phyloP scores from a whole-genome alignment of 2,888 invertebrate species.

The Candidula unifasciata region DNA sequence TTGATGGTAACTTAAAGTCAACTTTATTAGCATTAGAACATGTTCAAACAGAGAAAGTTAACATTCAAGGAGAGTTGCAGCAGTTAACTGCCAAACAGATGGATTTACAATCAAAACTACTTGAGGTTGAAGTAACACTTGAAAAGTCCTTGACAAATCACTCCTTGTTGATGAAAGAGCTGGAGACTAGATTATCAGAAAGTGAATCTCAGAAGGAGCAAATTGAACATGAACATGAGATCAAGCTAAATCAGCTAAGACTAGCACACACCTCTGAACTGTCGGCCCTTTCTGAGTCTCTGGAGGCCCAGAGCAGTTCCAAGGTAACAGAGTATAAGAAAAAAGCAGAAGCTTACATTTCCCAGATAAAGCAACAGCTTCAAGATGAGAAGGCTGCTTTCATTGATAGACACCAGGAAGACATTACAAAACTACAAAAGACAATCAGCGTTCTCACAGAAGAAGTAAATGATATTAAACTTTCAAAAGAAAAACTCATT shows the following conservation, averaged over 20 bases:
- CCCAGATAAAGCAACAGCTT: slow-evolving; percentile 71
- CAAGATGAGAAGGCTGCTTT: slow-evolving; percentile 65
- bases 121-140: slow-evolving; percentile 8
- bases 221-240: slow-evolving; percentile 52
- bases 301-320: slow-evolving; percentile 65
- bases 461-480: slow-evolving; percentile 52
- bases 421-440: slow-evolving; percentile 50
- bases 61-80: slow-evolving; percentile 1
- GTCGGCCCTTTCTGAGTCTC: slow-evolving; percentile 55
- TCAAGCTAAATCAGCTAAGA: slow-evolving; percentile 44
- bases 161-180: neutral
- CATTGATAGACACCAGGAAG: slow-evolving; percentile 55
- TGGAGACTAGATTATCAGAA: slow-evolving; percentile 41
- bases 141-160: slow-evolving; percentile 18
- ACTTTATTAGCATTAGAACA: slow-evolving; percentile 15
- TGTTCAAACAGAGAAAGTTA: slow-evolving; percentile 5
- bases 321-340: slow-evolving; percentile 74
- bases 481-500: slow-evolving; percentile 55
- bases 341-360: slow-evolving; percentile 71
- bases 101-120: slow-evolving; percentile 27
- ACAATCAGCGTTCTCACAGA: slow-evolving; percentile 43
- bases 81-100: slow-evolving; percentile 1
- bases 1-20: slow-evolving; percentile 43
- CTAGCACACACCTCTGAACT: slow-evolving; percentile 57
- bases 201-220: slow-evolving; percentile 46